A percentile compares a stretch with the other conserved stretches of the same genome.
Evolutionary conservation across 2,113 vertebrate species (phyloP).

Genomic region (Blennius ocellaris): DNA sequence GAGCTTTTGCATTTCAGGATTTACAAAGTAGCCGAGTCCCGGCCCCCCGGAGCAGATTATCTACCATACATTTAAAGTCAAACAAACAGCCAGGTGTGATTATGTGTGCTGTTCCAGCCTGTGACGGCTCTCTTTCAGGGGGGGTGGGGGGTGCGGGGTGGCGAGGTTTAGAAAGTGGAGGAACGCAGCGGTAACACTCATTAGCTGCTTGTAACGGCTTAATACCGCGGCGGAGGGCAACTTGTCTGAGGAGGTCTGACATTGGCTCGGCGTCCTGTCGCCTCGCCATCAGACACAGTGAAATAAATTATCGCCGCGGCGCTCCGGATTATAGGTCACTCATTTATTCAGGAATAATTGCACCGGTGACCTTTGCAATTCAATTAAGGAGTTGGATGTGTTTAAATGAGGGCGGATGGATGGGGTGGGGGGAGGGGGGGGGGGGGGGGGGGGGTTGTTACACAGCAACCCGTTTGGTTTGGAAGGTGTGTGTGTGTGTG

Average conservation of each 20-base stretch:
- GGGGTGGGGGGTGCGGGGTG: neutral
- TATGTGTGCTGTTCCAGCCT: constrained; percentile 10
- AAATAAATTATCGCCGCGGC: constrained; percentile 76
- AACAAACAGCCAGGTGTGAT: neutral
- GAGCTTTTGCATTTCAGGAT: too few species aligned
- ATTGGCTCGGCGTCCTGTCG: constrained; percentile 66
- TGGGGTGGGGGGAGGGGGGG: constrained; percentile 7
- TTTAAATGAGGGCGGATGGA: constrained; percentile 74
- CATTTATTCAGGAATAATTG: constrained; percentile 85
- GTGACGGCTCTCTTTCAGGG: constrained; percentile 47
- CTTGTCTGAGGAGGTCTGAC: constrained; percentile 72
- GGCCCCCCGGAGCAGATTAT: too few species aligned
- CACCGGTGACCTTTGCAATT: constrained; percentile 83
- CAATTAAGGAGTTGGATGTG: constrained; percentile 81
- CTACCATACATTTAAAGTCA: neutral
- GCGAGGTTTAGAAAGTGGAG: constrained; percentile 41
- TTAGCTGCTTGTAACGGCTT: constrained; percentile 76
- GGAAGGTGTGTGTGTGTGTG: constrained; percentile 25
- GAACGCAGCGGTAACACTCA: constrained; percentile 69
- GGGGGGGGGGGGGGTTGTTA: constrained; percentile 12
- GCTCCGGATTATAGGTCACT: constrained; percentile 81
- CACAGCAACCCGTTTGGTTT: constrained; percentile 31
- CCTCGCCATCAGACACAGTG: constrained; percentile 66
- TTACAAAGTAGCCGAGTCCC: too few species aligned
- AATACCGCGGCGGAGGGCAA: constrained; percentile 70